A percentile compares a stretch with the other conserved stretches of the same genome.
Evolutionary conservation across 1,140 invertebrate genomes (phyloP).

Genomic region (Reticulitermes speratus): DNA sequence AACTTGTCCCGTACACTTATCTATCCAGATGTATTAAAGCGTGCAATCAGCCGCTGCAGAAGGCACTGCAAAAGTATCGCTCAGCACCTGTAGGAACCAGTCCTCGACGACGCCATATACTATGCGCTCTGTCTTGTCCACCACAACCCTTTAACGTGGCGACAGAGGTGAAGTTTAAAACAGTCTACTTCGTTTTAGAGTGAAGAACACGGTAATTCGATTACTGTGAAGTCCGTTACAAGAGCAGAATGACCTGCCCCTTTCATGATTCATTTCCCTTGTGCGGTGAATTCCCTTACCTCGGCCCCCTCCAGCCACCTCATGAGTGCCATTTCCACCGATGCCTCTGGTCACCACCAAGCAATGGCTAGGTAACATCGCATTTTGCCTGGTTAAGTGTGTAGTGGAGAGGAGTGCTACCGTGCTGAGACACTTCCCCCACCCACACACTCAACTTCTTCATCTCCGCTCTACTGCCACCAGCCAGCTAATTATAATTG

Average conservation of each 20-base stretch:
- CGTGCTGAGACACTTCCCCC: not conserved
- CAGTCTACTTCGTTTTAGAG: not conserved
- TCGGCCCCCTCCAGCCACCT: not conserved
- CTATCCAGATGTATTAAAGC: too few relatives aligned
- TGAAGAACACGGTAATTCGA: constrained; percentile 23
- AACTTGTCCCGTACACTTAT: too few relatives aligned
- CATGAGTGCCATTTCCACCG: constrained; percentile 16
- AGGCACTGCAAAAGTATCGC: not conserved
- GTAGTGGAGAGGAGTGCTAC: not conserved
- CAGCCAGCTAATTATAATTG: not conserved
- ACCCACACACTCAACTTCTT: not conserved
- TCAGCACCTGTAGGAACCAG: not conserved
- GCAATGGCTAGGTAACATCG: constrained; percentile 1
- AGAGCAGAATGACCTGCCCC: not conserved
- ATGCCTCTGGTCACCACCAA: not conserved
- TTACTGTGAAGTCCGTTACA: constrained; percentile 19
- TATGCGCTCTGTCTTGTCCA: not conserved
- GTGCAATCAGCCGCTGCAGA: not conserved
- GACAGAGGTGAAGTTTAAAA: not conserved
- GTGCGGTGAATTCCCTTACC: not conserved
- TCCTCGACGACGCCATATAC: not conserved
- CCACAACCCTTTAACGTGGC: not conserved
- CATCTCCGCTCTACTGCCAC: not conserved
- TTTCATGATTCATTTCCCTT: constrained; percentile 25
- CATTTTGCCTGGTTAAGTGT: not conserved